Conservation (phyloP, 2,888 invertebrate genomes). For the Neoitamus cyanurus region DNA sequence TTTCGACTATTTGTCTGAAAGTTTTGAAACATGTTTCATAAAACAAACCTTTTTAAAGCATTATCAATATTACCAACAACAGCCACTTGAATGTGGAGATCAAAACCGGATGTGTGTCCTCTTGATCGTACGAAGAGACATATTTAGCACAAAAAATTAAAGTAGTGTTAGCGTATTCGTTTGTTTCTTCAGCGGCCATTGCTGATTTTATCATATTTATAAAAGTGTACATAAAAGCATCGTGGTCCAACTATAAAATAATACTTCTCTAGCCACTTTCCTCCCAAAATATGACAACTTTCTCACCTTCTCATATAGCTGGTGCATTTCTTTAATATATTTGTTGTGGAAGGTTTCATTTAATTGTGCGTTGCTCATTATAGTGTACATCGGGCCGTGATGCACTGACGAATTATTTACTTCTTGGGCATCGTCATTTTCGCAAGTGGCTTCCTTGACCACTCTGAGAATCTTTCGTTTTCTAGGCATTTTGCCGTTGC, state of each 20-base stretch:
- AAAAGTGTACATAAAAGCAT: constrained; percentile 74
- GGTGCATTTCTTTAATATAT: constrained; percentile 72
- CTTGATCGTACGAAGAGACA: constrained; percentile 71
- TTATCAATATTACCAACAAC: constrained; percentile 55
- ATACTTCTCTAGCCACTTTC: not conserved
- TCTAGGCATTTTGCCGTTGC: constrained; percentile 57
- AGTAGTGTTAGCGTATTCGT: constrained; percentile 75
- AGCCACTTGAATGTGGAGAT: constrained; percentile 60
- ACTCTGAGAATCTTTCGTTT: constrained; percentile 56
- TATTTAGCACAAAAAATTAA: constrained; percentile 80
- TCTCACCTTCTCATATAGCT: constrained; percentile 73
- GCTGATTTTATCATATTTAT: constrained; percentile 73
- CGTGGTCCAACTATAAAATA: constrained; percentile 67
- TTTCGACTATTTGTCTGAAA: constrained; percentile 67
- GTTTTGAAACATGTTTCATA: not conserved
- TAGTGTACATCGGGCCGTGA: constrained; percentile 61
- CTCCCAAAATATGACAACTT: not conserved
- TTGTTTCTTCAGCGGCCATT: constrained; percentile 75
- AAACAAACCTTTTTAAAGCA: not conserved
- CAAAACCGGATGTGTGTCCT: constrained; percentile 63
- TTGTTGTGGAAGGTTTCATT: constrained; percentile 75
- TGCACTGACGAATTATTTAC: not conserved
- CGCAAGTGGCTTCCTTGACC: constrained; percentile 57
- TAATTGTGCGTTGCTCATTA: constrained; percentile 74
- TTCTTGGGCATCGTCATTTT: constrained; percentile 53